Evolutionary conservation across 1,140 invertebrate genomes (phyloP).

Genomic region (Asobara japonica): DNA sequence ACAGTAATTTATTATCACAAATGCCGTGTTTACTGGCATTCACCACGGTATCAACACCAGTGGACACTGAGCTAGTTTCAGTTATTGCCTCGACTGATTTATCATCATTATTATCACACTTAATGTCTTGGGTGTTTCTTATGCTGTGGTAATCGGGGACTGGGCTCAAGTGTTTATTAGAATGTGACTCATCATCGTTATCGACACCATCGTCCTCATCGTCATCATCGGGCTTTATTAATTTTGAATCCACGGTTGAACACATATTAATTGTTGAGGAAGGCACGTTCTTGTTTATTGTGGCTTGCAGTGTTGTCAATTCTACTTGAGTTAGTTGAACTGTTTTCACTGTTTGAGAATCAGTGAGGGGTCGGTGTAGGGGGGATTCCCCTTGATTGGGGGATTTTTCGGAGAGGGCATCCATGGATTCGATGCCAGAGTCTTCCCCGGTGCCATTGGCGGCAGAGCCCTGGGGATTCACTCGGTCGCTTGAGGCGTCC

Average conservation of each 20-base stretch:
- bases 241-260: slow-evolving; percentile 62
- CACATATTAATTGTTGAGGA: slow-evolving; percentile 66
- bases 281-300: slow-evolving; percentile 62
- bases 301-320: slow-evolving; percentile 46
- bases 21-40: slow-evolving; percentile 31
- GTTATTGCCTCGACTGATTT: background rate
- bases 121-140: slow-evolving; percentile 46
- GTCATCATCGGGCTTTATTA: slow-evolving; percentile 53
- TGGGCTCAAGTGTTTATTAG: background rate
- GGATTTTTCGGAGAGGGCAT: slow-evolving; percentile 90
- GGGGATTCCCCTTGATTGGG: slow-evolving; percentile 82
- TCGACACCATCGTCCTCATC: slow-evolving; percentile 50
- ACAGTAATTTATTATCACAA: slow-evolving; percentile 54
- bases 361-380: slow-evolving; percentile 56
- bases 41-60: slow-evolving; percentile 12
- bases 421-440: slow-evolving; percentile 93
- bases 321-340: slow-evolving; percentile 15
- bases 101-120: background rate
- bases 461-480: slow-evolving; percentile 28
- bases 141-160: slow-evolving; percentile 48
- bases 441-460: slow-evolving; percentile 81
- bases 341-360: background rate
- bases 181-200: background rate
- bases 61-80: slow-evolving; percentile 3
- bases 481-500: background rate